Evolutionary conservation across 2,797 vertebrate species (phyloP), one percentile per base, ranked within the genome.

Genomic region (Microtus agrestis): DNA sequence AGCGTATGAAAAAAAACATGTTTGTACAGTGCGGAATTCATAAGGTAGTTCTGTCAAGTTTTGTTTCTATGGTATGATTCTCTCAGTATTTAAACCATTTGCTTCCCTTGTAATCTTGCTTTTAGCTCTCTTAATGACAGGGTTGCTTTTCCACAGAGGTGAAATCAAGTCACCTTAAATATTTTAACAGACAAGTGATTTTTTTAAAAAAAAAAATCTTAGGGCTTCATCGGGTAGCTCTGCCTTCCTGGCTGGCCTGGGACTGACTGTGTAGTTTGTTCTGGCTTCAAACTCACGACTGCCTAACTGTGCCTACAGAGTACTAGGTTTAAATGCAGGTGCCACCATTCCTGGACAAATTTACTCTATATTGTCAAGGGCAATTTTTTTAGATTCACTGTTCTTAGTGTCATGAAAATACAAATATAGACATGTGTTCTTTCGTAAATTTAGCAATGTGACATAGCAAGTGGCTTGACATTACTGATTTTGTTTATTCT

Each of bases 281-380:
- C 11, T 85, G 61, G 1, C 31, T 23, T 67, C 43, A 67, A 67
- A n/a, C 3, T 85, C 61, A 67, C 0, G n/a, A n/a, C 10, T 34
- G 1, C 11, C 19, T 85, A 3, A 25, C 40, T 34, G 34, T 46
- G 2, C 11, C 29, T 12, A 85, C 12, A 85, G 17, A 34, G 15
- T 48, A 19, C 11, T 34, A 6, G 10, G 34, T 46, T 84, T 48
- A 65, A 84, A 67, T 23, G 4, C 29, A 48, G 43, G 5, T 67
- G 0, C 0, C 17, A n/a, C 10, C 19, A 48, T 46, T 25, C 11
- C 3, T 34, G 10, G 3, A 67, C 1, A 48, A 37, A 27, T 67
- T 34, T n/a, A 21, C 11, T 5, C 31, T 19, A 76, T 69, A 13
- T 86, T 86, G 51, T 3, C 0, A 51, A 71, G 81, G 25, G 15